Evolutionary conservation across 2,888 invertebrate genomes (phyloP).

Genomic region (Smittia sp.): DNA sequence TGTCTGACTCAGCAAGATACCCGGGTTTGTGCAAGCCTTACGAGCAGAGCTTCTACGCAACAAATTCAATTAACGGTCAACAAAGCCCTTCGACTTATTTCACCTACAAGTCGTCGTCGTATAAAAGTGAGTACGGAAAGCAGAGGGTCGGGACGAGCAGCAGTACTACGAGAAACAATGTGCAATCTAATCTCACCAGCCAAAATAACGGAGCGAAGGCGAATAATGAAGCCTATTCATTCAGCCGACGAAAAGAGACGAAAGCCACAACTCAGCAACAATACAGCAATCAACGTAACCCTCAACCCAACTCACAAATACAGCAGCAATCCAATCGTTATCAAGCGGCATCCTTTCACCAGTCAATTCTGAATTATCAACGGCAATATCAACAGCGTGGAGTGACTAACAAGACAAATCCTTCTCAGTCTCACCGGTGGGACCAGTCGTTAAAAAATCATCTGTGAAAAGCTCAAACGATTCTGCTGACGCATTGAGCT

Average conservation of each 20-base stretch:
- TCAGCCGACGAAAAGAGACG: background rate
- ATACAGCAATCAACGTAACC: slow-evolving; percentile 11
- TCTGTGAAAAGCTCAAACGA: background rate
- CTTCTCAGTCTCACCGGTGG: slow-evolving; percentile 32
- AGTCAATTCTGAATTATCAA: background rate
- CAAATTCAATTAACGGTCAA: slow-evolving; percentile 26
- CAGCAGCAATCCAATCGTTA: slow-evolving; percentile 2
- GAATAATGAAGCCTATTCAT: slow-evolving; percentile 32
- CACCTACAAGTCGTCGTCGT: slow-evolving; percentile 36
- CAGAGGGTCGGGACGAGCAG: slow-evolving; percentile 22
- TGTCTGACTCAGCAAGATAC: slow-evolving; percentile 69
- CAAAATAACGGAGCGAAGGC: background rate
- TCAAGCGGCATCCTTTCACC: slow-evolving; percentile 14
- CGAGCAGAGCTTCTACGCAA: background rate
- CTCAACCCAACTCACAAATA: background rate
- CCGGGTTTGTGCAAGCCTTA: slow-evolving; percentile 65
- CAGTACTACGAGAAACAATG: slow-evolving; percentile 22
- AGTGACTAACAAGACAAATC: background rate
- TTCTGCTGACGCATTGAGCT: background rate
- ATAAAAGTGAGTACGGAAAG: background rate
- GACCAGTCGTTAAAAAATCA: slow-evolving; percentile 17
- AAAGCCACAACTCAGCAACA: slow-evolving; percentile 21
- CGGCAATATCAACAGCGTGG: slow-evolving; percentile 1
- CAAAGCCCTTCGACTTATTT: background rate
- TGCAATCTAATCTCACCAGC: background rate